Evolutionary conservation across 2,888 invertebrate species (phyloP).

Genomic region (Pyrochroa serraticornis): DNA sequence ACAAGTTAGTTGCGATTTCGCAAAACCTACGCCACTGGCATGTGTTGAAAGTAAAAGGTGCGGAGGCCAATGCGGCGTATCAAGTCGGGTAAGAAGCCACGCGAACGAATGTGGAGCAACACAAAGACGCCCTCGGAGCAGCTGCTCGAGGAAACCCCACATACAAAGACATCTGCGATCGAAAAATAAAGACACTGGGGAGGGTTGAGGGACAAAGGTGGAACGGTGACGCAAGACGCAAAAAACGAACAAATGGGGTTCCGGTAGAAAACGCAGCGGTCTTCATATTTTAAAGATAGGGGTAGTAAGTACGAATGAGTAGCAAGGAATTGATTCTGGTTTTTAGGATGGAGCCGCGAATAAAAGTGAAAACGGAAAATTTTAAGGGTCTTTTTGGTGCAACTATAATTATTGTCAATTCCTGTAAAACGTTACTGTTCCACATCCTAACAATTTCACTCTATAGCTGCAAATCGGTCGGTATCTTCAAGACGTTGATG

Average conservation of each 20-base stretch:
- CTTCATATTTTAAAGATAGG: too few relatives aligned
- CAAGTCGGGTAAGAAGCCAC: slow-evolving; percentile 28
- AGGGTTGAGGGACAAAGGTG: too few relatives aligned
- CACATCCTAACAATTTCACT: too few relatives aligned
- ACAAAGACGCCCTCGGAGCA: slow-evolving; percentile 31
- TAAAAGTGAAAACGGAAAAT: too few relatives aligned
- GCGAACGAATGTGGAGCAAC: slow-evolving; percentile 28
- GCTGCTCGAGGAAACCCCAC: slow-evolving; percentile 31
- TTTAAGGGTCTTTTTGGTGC: too few relatives aligned
- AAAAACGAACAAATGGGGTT: slow-evolving; percentile 6
- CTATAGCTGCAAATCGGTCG: too few relatives aligned
- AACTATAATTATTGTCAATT: too few relatives aligned
- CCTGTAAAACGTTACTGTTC: too few relatives aligned
- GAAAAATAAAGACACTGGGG: slow-evolving; percentile 23
- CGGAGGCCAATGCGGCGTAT: slow-evolving; percentile 10
- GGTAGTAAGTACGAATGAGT: too few relatives aligned
- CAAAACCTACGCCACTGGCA: slow-evolving; percentile 15
- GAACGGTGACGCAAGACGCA: neutral
- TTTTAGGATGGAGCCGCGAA: too few relatives aligned
- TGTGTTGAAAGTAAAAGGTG: slow-evolving; percentile 26
- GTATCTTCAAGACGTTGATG: too few relatives aligned
- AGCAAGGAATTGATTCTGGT: too few relatives aligned
- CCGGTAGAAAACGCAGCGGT: slow-evolving; percentile 12
- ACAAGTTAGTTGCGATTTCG: neutral
- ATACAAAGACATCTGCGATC: slow-evolving; percentile 30